Percentiles rank a stretch among this genome's conserved stretches.
phyloP scores from a whole-genome alignment of 2,888 invertebrate genomes.

The Aethes cnicana region DNA sequence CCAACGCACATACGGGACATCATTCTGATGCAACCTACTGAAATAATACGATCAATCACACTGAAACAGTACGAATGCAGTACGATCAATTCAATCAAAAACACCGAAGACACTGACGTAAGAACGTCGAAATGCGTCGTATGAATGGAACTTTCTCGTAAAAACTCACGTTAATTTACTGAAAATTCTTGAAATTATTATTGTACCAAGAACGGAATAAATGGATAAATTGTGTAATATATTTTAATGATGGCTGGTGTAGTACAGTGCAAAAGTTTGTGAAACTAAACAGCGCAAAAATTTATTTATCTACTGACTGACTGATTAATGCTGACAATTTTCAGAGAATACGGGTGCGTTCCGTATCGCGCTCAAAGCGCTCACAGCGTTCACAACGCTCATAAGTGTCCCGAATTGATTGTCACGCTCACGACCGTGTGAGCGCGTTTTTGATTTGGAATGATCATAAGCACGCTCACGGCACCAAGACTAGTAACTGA shows the following conservation, averaged over 20 bases:
- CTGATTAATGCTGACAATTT: too few species aligned
- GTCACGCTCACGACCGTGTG: too few species aligned
- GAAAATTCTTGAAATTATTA: not conserved
- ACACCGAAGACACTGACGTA: slow-evolving; percentile 16
- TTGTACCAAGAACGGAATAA: not conserved
- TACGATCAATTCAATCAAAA: slow-evolving; percentile 18
- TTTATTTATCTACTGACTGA: not conserved
- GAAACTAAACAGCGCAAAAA: slow-evolving; percentile 21
- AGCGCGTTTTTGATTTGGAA: too few species aligned
- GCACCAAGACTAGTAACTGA: too few species aligned
- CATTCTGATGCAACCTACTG: slow-evolving; percentile 64
- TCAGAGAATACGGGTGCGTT: too few species aligned
- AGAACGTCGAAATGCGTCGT: too few species aligned
- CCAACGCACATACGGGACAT: slow-evolving; percentile 74
- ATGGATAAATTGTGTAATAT: slow-evolving; percentile 7
- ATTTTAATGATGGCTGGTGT: slow-evolving; percentile 7
- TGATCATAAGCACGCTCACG: too few species aligned
- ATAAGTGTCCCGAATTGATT: too few species aligned
- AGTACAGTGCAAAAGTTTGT: not conserved
- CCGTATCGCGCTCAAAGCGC: too few species aligned
- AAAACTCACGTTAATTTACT: slow-evolving; percentile 9
- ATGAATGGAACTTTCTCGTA: slow-evolving; percentile 13
- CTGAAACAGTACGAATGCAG: too few species aligned
- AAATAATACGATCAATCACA: slow-evolving; percentile 18
- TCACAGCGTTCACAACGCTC: too few species aligned